Evolutionary conservation across 1,140 invertebrate genomes (phyloP).

Genomic region (Drosophila rufa): DNA sequence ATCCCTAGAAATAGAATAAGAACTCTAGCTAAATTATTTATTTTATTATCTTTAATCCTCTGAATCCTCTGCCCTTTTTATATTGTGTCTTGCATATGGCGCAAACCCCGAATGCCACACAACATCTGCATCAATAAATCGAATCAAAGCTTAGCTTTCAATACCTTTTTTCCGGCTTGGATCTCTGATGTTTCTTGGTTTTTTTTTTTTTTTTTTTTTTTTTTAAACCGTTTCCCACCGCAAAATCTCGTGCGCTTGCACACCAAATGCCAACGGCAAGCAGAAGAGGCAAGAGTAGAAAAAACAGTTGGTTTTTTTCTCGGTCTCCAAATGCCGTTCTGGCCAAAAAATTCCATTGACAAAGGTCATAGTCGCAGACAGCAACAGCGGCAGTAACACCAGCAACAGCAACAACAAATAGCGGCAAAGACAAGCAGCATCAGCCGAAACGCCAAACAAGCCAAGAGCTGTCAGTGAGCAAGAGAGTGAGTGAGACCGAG

Average conservation of each 20-base stretch:
- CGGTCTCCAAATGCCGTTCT: slow-evolving; percentile 39
- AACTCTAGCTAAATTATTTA: neutral
- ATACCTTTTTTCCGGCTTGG: slow-evolving; percentile 40
- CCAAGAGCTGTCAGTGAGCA: slow-evolving; percentile 36
- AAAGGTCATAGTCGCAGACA: slow-evolving; percentile 74
- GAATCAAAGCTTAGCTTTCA: slow-evolving; percentile 47
- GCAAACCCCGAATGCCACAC: neutral
- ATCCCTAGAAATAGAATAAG: neutral
- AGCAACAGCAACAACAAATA: slow-evolving; percentile 20
- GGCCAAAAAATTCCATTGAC: slow-evolving; percentile 72
- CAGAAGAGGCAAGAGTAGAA: neutral
- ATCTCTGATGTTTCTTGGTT: neutral
- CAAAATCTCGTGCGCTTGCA: slow-evolving; percentile 34
- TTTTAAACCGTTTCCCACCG: slow-evolving; percentile 26
- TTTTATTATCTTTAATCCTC: neutral
- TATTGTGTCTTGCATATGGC: slow-evolving; percentile 2
- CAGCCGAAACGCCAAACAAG: slow-evolving; percentile 41
- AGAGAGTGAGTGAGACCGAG: slow-evolving; percentile 6
- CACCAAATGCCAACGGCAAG: slow-evolving; percentile 39
- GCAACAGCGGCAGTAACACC: slow-evolving; percentile 18
- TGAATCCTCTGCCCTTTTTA: neutral
- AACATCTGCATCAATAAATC: slow-evolving; percentile 51
- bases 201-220: neutral
- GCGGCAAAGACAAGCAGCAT: slow-evolving; percentile 28
- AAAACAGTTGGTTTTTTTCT: slow-evolving; percentile 16